phyloP scores from a whole-genome alignment of 2,797 vertebrate genomes.

The Acipenser ruthenus region DNA sequence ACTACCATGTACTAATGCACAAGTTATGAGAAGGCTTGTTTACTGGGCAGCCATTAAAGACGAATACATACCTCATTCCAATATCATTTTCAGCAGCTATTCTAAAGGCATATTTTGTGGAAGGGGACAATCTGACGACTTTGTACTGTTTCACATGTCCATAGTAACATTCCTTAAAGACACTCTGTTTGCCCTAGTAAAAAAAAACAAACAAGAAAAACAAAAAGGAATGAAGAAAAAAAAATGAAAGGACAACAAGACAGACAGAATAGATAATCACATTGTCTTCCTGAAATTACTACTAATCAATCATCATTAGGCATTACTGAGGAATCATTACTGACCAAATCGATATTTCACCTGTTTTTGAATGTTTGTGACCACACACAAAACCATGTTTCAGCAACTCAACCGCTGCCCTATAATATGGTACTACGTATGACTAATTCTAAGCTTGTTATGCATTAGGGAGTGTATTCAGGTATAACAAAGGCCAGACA shows the following conservation, averaged over 20 bases:
- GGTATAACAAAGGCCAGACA: conserved; percentile 9
- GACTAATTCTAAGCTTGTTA: too few relatives aligned
- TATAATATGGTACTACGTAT: too few relatives aligned
- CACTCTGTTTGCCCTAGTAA: conserved; percentile 52
- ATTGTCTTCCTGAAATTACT: too few relatives aligned
- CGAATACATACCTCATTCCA: conserved; percentile 54
- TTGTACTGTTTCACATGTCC: conserved; percentile 67
- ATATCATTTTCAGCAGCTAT: conserved; percentile 68
- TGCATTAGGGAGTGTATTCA: too few relatives aligned
- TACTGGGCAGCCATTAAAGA: too few relatives aligned
- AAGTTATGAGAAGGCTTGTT: too few relatives aligned
- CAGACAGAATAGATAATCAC: neutral
- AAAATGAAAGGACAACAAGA: neutral
- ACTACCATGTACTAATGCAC: too few relatives aligned
- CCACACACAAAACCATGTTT: neutral
- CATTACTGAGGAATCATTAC: too few relatives aligned
- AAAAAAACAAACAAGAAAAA: neutral
- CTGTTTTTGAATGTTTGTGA: neutral
- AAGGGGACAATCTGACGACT: conserved; percentile 53
- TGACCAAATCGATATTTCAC: too few relatives aligned
- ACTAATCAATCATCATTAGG: neutral
- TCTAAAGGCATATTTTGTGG: conserved; percentile 62
- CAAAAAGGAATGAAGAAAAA: neutral
- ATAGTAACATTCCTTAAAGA: conserved; percentile 65
- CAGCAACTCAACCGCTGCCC: neutral